Conservation (phyloP, 2,113 vertebrate genomes). For the Balaeniceps rex region DNA sequence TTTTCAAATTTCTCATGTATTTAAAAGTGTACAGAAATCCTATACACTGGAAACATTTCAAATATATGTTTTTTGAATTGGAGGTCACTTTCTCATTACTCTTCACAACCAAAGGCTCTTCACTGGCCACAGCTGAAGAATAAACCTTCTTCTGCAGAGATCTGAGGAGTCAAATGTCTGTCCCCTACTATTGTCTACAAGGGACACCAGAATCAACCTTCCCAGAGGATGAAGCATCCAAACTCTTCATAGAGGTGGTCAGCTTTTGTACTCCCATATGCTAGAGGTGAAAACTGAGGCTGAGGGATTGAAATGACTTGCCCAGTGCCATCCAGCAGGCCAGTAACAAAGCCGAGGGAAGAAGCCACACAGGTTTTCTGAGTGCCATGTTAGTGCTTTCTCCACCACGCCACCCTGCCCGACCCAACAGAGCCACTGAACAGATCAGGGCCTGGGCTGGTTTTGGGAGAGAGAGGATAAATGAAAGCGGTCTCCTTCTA, state of each 20-base stretch:
- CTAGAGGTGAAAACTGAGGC: neutral
- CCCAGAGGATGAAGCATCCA: neutral
- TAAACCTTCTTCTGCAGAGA: neutral
- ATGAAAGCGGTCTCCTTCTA: neutral
- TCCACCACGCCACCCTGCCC: neutral
- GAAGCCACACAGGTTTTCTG: neutral
- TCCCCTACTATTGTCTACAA: neutral
- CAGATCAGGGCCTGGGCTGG: neutral
- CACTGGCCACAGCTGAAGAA: neutral
- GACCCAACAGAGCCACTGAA: neutral
- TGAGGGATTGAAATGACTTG: neutral
- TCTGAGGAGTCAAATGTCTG: neutral
- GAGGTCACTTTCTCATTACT: neutral
- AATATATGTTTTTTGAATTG: neutral
- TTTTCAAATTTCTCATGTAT: neutral
- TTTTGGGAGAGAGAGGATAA: neutral
- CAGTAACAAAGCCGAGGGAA: neutral
- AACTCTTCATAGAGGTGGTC: neutral
- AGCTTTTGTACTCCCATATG: fast-evolving
- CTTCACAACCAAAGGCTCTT: neutral
- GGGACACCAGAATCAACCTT: neutral
- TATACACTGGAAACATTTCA: neutral
- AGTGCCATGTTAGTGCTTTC: neutral
- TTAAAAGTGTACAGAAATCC: neutral
- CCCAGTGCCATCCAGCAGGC: neutral